phyloP scores from a whole-genome alignment of 2,888 invertebrate genomes.

The Hetaerina titia region DNA sequence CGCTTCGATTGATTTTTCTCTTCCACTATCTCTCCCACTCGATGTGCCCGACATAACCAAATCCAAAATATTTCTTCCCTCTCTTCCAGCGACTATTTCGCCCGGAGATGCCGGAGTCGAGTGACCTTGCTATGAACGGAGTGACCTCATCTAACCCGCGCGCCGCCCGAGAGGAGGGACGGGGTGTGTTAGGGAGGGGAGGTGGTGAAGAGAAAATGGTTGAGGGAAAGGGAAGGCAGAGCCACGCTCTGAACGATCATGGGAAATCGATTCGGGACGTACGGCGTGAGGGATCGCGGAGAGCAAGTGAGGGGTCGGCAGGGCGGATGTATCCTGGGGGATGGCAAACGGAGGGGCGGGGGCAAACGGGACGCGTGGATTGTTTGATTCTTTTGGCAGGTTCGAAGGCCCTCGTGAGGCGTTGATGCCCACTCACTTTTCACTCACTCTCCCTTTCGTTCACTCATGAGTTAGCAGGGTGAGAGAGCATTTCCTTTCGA shows the following conservation, averaged over 20 bases:
- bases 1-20: background rate
- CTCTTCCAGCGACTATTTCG: background rate
- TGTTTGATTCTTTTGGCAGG: background rate
- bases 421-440: background rate
- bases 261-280: no score
- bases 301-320: no score
- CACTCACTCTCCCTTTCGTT: background rate
- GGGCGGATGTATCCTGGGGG: background rate
- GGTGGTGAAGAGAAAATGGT: background rate
- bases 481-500: background rate
- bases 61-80: background rate
- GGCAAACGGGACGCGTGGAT: background rate
- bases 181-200: background rate
- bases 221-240: background rate
- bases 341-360: background rate
- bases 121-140: conserved; percentile 24
- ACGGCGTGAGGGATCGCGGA: no score
- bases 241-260: no score
- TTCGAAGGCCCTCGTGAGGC: background rate
- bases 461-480: no score
- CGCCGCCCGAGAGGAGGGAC: background rate
- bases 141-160: background rate
- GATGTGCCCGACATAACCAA: no score
- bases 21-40: background rate
- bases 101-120: background rate